A percentile compares a stretch with the other conserved stretches of the same genome.
phyloP scores from a whole-genome alignment of 2,888 invertebrate species.

The Chaetogeoica ovagalla region DNA sequence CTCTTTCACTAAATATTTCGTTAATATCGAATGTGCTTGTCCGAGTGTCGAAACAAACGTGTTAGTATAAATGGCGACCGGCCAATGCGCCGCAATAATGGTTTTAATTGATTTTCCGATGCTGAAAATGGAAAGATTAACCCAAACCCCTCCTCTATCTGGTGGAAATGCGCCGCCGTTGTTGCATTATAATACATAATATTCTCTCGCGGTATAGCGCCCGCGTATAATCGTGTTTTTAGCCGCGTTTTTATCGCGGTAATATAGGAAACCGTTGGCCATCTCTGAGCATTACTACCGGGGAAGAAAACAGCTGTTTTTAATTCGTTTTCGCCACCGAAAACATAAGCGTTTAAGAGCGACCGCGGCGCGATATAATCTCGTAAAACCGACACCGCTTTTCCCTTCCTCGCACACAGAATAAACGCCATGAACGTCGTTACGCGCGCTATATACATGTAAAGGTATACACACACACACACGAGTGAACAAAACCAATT shows the following conservation, averaged over 20 bases:
- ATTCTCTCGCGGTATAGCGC: no score
- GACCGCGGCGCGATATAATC: neutral
- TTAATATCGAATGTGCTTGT: no score
- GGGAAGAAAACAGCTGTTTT: constrained; percentile 15
- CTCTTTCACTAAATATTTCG: no score
- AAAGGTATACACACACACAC: neutral
- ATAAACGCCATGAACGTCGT: neutral
- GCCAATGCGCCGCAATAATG: no score
- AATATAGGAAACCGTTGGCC: neutral
- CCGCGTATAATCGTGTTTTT: neutral
- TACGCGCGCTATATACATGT: neutral
- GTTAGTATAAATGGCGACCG: no score
- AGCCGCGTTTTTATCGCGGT: neutral
- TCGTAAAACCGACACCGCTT: neutral
- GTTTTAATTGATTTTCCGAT: no score
- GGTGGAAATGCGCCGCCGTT: no score
- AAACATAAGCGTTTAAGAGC: neutral
- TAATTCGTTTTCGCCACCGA: constrained; percentile 16
- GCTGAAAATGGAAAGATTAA: no score
- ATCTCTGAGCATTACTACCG: neutral
- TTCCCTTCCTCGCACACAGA: neutral
- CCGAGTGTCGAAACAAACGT: no score
- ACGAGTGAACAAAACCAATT: constrained; percentile 5
- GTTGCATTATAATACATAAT: neutral
- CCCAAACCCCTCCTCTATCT: no score